phyloP scores from a whole-genome alignment of 2,888 invertebrate genomes.

The Aspidapion aeneum region DNA sequence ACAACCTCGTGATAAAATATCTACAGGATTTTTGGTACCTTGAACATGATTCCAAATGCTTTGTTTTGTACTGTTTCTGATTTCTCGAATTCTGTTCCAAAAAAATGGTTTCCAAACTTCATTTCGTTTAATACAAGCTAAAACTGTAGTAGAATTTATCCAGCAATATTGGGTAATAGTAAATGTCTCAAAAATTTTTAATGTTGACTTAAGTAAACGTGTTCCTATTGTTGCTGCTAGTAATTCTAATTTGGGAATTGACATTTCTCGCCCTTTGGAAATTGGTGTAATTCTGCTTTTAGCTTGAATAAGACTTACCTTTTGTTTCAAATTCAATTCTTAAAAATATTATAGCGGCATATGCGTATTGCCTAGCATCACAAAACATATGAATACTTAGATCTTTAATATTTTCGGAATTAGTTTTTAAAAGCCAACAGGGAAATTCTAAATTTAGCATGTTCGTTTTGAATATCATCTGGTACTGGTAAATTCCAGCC shows the following conservation, averaged over 20 bases:
- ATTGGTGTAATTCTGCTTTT: slow-evolving; percentile 16
- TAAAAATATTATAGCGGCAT: background rate
- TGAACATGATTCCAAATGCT: background rate
- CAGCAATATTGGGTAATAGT: slow-evolving; percentile 17
- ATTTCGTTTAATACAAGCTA: slow-evolving; percentile 32
- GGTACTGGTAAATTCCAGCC: slow-evolving; percentile 15
- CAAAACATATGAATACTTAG: slow-evolving; percentile 19
- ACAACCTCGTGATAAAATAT: background rate
- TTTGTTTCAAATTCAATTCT: slow-evolving; percentile 2
- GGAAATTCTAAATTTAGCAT: no score
- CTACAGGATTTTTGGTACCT: background rate
- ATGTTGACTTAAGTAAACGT: slow-evolving; percentile 11
- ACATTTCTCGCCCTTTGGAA: slow-evolving; percentile 8
- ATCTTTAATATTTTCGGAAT: background rate
- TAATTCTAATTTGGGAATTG: slow-evolving; percentile 22
- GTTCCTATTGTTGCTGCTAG: slow-evolving; percentile 18
- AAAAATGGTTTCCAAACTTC: slow-evolving; percentile 26
- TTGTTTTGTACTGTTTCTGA: background rate
- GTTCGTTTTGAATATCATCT: background rate
- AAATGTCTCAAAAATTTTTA: slow-evolving; percentile 7
- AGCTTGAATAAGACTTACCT: slow-evolving; percentile 18
- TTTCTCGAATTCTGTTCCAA: background rate
- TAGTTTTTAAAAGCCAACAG: slow-evolving; percentile 11
- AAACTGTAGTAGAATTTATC: slow-evolving; percentile 33
- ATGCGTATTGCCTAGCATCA: slow-evolving; percentile 16